A percentile compares a stretch with the other conserved stretches of the same genome.
These are phyloP conservation scores for Pungitius pungitius DNA, from an alignment of 2,113 vertebrate species.

Conservation along the genomic window DNA sequence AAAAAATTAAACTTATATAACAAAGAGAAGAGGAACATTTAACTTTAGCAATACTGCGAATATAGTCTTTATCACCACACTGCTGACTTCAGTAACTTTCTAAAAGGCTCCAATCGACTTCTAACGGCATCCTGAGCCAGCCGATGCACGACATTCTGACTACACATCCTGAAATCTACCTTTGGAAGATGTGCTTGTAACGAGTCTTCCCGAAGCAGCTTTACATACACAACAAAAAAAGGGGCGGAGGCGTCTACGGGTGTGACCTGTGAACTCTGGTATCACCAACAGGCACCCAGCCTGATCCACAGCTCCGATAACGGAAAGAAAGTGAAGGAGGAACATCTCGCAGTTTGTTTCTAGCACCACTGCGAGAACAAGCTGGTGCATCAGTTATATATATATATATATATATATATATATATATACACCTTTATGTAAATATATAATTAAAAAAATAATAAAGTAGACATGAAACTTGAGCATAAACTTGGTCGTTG, in stretches of 20 bases:
- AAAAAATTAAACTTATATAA: neutral
- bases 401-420: neutral
- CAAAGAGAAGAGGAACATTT: neutral
- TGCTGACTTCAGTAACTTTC: neutral
- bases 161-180: neutral
- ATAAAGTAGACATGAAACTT: conserved; percentile 24
- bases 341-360: neutral
- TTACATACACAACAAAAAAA: neutral
- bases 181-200: neutral
- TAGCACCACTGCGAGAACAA: conserved; percentile 20
- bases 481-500: conserved; percentile 35
- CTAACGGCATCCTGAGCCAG: neutral
- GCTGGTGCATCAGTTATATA: neutral
- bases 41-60: neutral
- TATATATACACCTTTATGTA: no score
- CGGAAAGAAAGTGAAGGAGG: neutral
- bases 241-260: no score
- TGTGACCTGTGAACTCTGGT: neutral
- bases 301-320: neutral
- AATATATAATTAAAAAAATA: neutral
- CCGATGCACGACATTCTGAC: neutral
- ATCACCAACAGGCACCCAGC: neutral
- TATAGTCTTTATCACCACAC: neutral
- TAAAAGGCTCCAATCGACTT: neutral
- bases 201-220: neutral